Evolutionary conservation across 1,140 invertebrate genomes (phyloP).

Genomic region (Hylyphantes graminicola): DNA sequence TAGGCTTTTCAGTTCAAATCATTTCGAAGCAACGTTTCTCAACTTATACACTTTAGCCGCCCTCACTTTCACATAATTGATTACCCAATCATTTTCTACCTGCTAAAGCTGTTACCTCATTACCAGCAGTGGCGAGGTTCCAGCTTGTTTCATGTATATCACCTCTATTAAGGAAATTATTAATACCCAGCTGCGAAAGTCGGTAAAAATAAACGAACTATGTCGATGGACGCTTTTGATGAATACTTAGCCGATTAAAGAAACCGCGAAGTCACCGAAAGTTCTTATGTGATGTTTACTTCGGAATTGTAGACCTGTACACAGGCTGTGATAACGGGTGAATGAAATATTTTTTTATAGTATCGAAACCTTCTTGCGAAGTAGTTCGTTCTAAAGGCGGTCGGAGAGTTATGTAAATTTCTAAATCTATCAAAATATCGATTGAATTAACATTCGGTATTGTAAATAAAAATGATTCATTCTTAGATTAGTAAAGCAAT

Average conservation of each 20-base stretch:
- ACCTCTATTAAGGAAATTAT: conserved; percentile 48
- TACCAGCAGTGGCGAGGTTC: not conserved
- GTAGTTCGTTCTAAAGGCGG: no score
- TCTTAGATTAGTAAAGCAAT: no score
- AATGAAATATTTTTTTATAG: no score
- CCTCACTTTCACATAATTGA: conserved; percentile 34
- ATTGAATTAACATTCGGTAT: no score
- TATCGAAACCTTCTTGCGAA: no score
- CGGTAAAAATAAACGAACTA: conserved; percentile 32
- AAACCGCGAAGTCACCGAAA: conserved; percentile 30
- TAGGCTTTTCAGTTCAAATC: not conserved
- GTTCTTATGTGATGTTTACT: conserved; percentile 20
- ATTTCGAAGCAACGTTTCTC: conserved; percentile 19
- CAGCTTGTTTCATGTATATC: conserved; percentile 42
- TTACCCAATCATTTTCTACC: conserved; percentile 45
- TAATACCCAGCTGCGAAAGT: conserved; percentile 45
- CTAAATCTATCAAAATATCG: no score
- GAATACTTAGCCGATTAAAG: conserved; percentile 16
- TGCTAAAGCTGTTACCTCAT: conserved; percentile 20
- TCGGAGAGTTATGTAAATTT: no score
- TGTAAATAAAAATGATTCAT: no score
- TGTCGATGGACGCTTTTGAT: conserved; percentile 9
- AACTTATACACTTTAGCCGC: conserved; percentile 20
- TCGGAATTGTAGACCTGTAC: conserved; percentile 20
- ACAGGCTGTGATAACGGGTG: not conserved